These are phyloP conservation scores for Seira ritae DNA, from an alignment of 2,888 invertebrate species.

Conservation along the genomic window DNA sequence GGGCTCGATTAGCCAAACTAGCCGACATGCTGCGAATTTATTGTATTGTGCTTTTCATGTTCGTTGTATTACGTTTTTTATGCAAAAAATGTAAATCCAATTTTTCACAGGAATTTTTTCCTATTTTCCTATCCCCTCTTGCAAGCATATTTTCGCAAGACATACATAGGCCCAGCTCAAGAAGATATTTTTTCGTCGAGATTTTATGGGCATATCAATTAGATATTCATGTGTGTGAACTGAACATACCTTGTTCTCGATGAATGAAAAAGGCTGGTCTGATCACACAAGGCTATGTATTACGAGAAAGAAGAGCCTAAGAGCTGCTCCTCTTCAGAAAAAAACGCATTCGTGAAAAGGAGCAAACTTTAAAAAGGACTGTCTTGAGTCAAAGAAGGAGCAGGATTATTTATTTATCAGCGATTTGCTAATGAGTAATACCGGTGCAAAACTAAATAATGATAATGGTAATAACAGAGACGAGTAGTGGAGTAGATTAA, in stretches of 20 bases:
- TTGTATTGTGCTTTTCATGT: conserved; percentile 30
- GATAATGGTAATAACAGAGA: conserved; percentile 28
- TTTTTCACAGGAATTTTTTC: not conserved
- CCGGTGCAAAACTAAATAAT: conserved; percentile 24
- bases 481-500: too few relatives aligned
- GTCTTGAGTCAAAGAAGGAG: too few relatives aligned
- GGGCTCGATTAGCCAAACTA: conserved; percentile 59
- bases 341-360: conserved; percentile 16
- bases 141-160: not conserved
- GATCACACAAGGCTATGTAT: too few relatives aligned
- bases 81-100: conserved; percentile 23
- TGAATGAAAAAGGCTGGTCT: too few relatives aligned
- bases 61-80: too few relatives aligned
- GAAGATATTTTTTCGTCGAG: too few relatives aligned
- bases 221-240: conserved; percentile 44
- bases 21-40: conserved; percentile 59
- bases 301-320: too few relatives aligned
- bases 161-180: too few relatives aligned
- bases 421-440: conserved; percentile 54
- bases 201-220: conserved; percentile 56
- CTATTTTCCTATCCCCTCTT: not conserved
- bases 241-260: too few relatives aligned
- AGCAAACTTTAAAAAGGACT: too few relatives aligned
- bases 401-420: conserved; percentile 45
- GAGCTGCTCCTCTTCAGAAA: conserved; percentile 12